Conservation (phyloP, 1,140 invertebrate genomes). For the Aethina tumida region DNA sequence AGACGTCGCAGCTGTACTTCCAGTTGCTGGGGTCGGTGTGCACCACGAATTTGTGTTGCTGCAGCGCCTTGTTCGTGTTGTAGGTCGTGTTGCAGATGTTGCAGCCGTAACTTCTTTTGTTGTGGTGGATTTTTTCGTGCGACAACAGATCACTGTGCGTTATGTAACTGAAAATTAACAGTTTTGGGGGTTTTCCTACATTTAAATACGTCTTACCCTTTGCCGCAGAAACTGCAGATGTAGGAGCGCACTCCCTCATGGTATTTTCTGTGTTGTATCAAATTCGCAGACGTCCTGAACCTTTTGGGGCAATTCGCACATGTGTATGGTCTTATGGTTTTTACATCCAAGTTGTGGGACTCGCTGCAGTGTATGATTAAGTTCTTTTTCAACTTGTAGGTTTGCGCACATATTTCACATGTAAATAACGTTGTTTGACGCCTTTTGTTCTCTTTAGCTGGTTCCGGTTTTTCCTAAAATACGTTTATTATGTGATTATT, state of each 20-base stretch:
- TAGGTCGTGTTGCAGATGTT: slow-evolving; percentile 52
- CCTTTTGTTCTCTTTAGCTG: slow-evolving; percentile 5
- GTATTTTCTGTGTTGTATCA: slow-evolving; percentile 25
- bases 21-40: slow-evolving; percentile 25
- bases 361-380: slow-evolving; percentile 19
- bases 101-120: slow-evolving; percentile 58
- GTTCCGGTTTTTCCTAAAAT: background rate
- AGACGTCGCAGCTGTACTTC: slow-evolving; percentile 25
- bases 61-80: slow-evolving; percentile 28
- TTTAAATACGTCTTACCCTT: too few species aligned
- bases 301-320: slow-evolving; percentile 19
- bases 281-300: slow-evolving; percentile 18
- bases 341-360: slow-evolving; percentile 18
- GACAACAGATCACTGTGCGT: slow-evolving; percentile 41
- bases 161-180: too few species aligned
- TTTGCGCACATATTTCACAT: slow-evolving; percentile 20
- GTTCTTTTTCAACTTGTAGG: slow-evolving; percentile 14
- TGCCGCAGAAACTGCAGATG: slow-evolving; percentile 44
- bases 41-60: slow-evolving; percentile 23
- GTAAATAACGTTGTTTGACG: slow-evolving; percentile 16
- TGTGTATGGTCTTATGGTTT: slow-evolving; percentile 21
- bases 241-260: slow-evolving; percentile 23
- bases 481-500: slow-evolving; percentile 1
- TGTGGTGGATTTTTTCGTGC: slow-evolving; percentile 49
- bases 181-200: too few species aligned